Evolutionary conservation across 2,113 vertebrate species (phyloP), one percentile per base, ranked within the genome.

Genomic region (Zosterops hypoxanthus): DNA sequence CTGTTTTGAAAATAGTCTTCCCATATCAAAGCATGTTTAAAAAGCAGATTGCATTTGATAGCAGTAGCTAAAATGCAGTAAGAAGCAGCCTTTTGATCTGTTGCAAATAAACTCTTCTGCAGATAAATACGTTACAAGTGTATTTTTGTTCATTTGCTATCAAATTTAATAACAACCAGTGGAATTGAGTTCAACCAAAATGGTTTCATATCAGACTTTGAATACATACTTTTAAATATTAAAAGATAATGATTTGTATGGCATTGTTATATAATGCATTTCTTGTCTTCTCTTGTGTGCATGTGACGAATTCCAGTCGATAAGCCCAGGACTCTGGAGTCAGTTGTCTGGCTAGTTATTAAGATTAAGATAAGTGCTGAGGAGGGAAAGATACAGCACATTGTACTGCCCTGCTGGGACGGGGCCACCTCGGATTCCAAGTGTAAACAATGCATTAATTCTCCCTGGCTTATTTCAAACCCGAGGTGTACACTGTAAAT

Each of bases 301-400:
- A 97, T 97, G 97, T 98, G 97, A 97, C 97, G 23, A 98, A 98
- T 98, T 97, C 97, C 97, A 96, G 96, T 94, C 76, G 98, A 99
- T 99, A 99, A 99, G 97, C 90, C 39, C 68, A 91, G 96, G 97
- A 97, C 97, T 97, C 95, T 98, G 98, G 98, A 99, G 98, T 98
- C 98, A 97, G 98, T 97, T 98, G 98, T 98, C 98, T 98, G 98
- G 98, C 97, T 98, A 91, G 98, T 98, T 99, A 98, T 98, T 98
- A 97, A 97, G 97, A 98, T 97, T 98, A 97, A 98, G 98, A 98
- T 99, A 98, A 98, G 97, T 96, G 84, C 95, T 95, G 85, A 98
- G 98, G 98, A 97, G 2, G 81, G 94, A 97, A 97, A 97, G 98
- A 97, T 98, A 98, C 95, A 95, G 97, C 56, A 88, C 96, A 97